Evolutionary conservation across 2,888 invertebrate genomes (phyloP).

Genomic region (Hesperia comma): DNA sequence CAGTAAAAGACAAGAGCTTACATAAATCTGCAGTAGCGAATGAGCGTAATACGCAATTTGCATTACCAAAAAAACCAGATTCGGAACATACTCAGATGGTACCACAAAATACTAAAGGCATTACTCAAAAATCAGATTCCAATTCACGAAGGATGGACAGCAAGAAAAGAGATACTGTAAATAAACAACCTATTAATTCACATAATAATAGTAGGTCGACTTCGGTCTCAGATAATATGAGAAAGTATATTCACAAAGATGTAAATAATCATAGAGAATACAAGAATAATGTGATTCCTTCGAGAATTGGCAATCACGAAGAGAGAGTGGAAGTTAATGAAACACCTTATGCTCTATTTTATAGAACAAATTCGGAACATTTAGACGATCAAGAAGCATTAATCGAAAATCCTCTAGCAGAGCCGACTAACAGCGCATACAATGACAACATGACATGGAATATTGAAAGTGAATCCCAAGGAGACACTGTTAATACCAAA

Average conservation of each 20-base stretch:
- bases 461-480: neutral
- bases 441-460: slow-evolving; percentile 11
- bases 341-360: slow-evolving; percentile 63
- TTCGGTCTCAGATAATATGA: slow-evolving; percentile 38
- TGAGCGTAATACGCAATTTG: slow-evolving; percentile 6
- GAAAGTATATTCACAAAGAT: slow-evolving; percentile 54
- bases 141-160: slow-evolving; percentile 39
- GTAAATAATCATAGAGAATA: slow-evolving; percentile 43
- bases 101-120: slow-evolving; percentile 48
- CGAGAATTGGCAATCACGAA: slow-evolving; percentile 51
- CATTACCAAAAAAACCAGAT: slow-evolving; percentile 35
- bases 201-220: neutral
- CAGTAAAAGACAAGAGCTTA: slow-evolving; percentile 36
- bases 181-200: neutral
- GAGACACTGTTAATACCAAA: slow-evolving; percentile 22
- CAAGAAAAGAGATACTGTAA: slow-evolving; percentile 39
- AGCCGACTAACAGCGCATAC: neutral
- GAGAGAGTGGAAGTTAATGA: slow-evolving; percentile 49
- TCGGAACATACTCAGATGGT: neutral
- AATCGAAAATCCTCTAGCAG: slow-evolving; percentile 9
- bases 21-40: slow-evolving; percentile 33
- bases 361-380: slow-evolving; percentile 58
- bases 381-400: slow-evolving; percentile 43
- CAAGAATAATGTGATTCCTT: slow-evolving; percentile 20
- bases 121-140: slow-evolving; percentile 43